Evolutionary conservation across 2,113 vertebrate species (phyloP).

Genomic region (Craseonycteris thonglongyai): DNA sequence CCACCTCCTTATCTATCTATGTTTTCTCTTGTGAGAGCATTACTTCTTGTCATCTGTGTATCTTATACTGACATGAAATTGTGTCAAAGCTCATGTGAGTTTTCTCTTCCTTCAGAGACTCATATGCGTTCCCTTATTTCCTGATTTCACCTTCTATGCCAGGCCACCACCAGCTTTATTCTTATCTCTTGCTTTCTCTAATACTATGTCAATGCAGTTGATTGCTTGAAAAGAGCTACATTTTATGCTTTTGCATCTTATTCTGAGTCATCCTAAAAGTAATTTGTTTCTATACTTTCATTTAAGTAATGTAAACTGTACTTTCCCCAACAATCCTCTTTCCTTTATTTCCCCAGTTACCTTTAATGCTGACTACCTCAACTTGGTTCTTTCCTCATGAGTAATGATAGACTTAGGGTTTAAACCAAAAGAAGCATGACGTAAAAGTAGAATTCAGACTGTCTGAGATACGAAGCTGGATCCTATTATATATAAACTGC

Average conservation of each 20-base stretch:
- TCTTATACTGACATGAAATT: background rate
- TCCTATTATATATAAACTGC: background rate
- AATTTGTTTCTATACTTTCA: background rate
- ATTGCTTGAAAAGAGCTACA: background rate
- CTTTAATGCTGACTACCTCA: background rate
- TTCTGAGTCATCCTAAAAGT: background rate
- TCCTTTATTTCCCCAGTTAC: background rate
- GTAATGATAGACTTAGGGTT: background rate
- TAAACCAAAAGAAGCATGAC: background rate
- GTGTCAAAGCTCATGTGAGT: background rate
- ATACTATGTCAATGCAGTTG: background rate
- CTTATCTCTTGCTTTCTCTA: background rate
- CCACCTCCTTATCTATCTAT: background rate
- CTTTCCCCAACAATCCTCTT: background rate
- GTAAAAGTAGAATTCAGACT: background rate
- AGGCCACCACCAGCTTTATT: background rate
- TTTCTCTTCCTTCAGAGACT: background rate
- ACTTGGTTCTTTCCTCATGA: background rate
- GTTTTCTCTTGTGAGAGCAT: background rate
- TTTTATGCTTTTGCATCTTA: background rate
- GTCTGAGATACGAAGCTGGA: background rate
- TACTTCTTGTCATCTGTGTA: background rate
- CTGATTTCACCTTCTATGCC: accelerated
- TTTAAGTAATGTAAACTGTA: background rate
- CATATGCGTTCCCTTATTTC: background rate